These are phyloP conservation scores for Heliothis virescens DNA, from an alignment of 1,140 invertebrate genomes.

Conservation along the genomic window DNA sequence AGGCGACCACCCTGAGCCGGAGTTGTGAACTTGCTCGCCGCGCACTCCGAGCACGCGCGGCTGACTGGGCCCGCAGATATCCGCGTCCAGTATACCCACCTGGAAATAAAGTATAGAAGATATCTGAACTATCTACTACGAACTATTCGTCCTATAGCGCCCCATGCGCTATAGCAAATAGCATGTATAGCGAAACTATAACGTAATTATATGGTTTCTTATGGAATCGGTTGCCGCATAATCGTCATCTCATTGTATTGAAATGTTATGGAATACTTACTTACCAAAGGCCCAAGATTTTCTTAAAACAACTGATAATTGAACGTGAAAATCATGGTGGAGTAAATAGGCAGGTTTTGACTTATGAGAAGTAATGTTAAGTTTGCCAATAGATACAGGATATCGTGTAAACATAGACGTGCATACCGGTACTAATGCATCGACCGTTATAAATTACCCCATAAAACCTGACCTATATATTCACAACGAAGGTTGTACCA, in stretches of 20 bases:
- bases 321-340: too few species aligned
- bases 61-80: slow-evolving; percentile 96
- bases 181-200: too few species aligned
- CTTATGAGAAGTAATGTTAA: background rate
- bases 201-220: too few species aligned
- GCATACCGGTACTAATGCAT: background rate
- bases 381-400: background rate
- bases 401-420: background rate
- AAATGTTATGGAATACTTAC: too few species aligned
- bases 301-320: too few species aligned
- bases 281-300: too few species aligned
- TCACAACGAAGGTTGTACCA: slow-evolving; percentile 63
- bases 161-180: too few species aligned
- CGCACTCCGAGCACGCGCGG: slow-evolving; percentile 90
- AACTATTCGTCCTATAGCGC: too few species aligned
- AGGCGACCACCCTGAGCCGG: slow-evolving; percentile 98
- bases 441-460: slow-evolving; percentile 33
- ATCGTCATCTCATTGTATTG: too few species aligned
- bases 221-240: too few species aligned
- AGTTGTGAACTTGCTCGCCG: slow-evolving; percentile 95
- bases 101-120: slow-evolving; percentile 75
- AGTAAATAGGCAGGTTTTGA: too few species aligned
- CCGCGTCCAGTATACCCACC: slow-evolving; percentile 96
- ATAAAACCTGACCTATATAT: slow-evolving; percentile 73
- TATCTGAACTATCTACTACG: too few species aligned